phyloP scores from a whole-genome alignment of 2,888 invertebrate genomes.

The Melipona beecheii region DNA sequence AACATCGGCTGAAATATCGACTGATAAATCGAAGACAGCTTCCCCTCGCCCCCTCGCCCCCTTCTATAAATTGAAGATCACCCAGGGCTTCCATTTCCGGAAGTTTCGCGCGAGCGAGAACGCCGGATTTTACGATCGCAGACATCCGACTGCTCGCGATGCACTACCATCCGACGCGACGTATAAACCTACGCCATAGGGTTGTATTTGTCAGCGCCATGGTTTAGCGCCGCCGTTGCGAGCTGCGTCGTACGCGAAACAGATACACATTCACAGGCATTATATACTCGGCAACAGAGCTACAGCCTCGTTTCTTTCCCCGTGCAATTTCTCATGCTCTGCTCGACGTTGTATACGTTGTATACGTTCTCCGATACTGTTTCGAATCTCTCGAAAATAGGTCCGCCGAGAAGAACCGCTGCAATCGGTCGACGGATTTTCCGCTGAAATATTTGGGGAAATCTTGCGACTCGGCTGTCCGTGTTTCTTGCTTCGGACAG shows the following conservation, averaged over 20 bases:
- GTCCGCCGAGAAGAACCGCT: not conserved
- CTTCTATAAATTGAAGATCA: constrained; percentile 45
- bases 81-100: constrained; percentile 45
- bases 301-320: not conserved
- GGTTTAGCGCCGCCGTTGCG: not conserved
- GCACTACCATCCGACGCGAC: not conserved
- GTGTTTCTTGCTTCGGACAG: not conserved
- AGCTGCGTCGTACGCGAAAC: constrained; percentile 3
- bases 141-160: constrained; percentile 13
- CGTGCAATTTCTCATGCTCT: constrained; percentile 11
- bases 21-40: constrained; percentile 28
- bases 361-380: not conserved
- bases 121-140: constrained; percentile 47
- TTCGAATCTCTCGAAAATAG: constrained; percentile 1
- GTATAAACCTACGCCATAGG: not conserved
- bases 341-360: not conserved
- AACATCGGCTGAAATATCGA: not conserved
- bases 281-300: not conserved
- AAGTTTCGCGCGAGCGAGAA: constrained; percentile 6
- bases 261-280: constrained; percentile 45
- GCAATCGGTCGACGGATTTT: not conserved
- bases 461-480: not conserved
- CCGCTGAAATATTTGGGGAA: not conserved
- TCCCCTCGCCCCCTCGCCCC: not conserved
- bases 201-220: constrained; percentile 39